Percentiles rank a stretch among this genome's conserved stretches.
phyloP scores from a whole-genome alignment of 92 coral and sea anemone genomes.

The Parazoanthus darwini region DNA sequence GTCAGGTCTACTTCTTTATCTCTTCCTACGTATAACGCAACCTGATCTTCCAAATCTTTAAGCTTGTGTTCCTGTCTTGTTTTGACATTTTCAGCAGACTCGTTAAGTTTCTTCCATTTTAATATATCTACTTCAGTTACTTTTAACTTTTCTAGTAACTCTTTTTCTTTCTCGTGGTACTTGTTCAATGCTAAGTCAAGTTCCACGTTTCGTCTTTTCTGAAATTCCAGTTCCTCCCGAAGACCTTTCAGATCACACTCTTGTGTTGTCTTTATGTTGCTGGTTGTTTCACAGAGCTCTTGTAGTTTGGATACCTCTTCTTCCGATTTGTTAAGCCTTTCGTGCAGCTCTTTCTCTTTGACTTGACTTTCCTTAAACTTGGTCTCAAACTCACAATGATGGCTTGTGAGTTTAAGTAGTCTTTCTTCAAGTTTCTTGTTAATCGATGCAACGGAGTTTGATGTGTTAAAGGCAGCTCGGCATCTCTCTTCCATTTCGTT shows the following conservation, averaged over 20 bases:
- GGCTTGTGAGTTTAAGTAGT: not conserved
- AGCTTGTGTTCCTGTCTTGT: conserved; percentile 8
- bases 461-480: not conserved
- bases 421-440: conserved; percentile 11
- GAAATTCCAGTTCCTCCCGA: not conserved
- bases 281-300: not conserved
- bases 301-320: not conserved
- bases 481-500: conserved; percentile 1
- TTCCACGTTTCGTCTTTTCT: not conserved
- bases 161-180: not conserved
- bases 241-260: not conserved
- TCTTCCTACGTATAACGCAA: not conserved
- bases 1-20: not conserved
- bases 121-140: not conserved
- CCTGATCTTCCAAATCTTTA: conserved; percentile 11
- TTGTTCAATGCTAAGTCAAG: not conserved
- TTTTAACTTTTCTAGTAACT: conserved; percentile 2
- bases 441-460: not conserved
- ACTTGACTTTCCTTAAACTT: not conserved
- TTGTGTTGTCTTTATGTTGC: not conserved
- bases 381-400: not conserved
- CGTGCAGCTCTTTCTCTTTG: not conserved
- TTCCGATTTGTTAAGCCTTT: not conserved
- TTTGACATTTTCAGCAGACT: conserved; percentile 4
- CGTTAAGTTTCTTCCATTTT: conserved; percentile 11